These are phyloP conservation scores for Hydrozoanthus tunicans DNA, from an alignment of 64 coral and sea anemone species.

Conservation along the genomic window DNA sequence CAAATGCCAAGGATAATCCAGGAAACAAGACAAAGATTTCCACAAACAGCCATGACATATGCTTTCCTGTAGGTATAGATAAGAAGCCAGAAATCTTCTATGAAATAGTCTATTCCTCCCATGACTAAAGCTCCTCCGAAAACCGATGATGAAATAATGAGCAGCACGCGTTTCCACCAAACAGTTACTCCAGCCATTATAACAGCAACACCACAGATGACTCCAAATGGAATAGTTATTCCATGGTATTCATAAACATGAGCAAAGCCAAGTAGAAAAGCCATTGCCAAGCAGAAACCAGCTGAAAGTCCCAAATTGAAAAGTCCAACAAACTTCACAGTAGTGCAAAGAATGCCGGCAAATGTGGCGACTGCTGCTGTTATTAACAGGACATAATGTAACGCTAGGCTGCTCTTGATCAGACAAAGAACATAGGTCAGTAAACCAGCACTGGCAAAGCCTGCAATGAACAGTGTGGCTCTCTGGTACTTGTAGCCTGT, in stretches of 20 bases:
- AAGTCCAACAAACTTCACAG: conserved; percentile 79
- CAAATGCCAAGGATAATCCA: conserved; percentile 79
- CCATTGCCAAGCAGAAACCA: conserved; percentile 77
- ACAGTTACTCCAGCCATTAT: conserved; percentile 72
- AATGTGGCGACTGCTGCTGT: conserved; percentile 74
- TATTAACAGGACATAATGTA: conserved; percentile 82
- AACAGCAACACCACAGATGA: conserved; percentile 64
- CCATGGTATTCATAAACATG: conserved; percentile 52
- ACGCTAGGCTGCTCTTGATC: conserved; percentile 56
- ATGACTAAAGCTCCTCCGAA: conserved; percentile 77
- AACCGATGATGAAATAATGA: conserved; percentile 70
- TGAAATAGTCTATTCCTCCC: conserved; percentile 83
- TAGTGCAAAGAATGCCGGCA: conserved; percentile 89
- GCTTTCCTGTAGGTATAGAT: conserved; percentile 60
- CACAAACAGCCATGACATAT: conserved; percentile 51
- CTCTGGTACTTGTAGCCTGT: conserved; percentile 89
- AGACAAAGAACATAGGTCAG: conserved; percentile 75
- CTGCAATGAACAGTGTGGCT: conserved; percentile 66
- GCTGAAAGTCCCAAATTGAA: conserved; percentile 73
- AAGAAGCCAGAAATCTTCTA: conserved; percentile 79
- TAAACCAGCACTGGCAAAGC: conserved; percentile 63
- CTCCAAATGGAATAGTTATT: conserved; percentile 72
- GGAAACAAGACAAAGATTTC: conserved; percentile 61
- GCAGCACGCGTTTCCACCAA: conserved; percentile 86
- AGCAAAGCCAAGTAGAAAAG: conserved; percentile 79